phyloP scores from a whole-genome alignment of 2,888 invertebrate species.

The Furcula furcula region DNA sequence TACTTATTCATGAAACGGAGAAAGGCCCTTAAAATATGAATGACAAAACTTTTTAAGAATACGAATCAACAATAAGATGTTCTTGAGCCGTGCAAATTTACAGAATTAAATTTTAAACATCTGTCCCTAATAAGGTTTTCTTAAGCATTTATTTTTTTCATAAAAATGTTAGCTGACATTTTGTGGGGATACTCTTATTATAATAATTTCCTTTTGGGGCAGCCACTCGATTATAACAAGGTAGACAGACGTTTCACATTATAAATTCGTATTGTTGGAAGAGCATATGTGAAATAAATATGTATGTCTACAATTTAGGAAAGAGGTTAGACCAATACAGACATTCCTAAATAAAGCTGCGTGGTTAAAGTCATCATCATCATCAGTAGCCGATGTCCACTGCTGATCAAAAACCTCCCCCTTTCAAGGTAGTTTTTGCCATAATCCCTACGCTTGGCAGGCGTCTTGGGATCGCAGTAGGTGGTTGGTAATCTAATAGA shows the following conservation, averaged over 20 bases:
- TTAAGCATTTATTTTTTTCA: constrained; percentile 24
- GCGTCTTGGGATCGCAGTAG: too few species aligned
- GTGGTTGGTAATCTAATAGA: too few species aligned
- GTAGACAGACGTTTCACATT: constrained; percentile 6
- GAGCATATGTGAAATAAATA: too few species aligned
- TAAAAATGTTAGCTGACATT: constrained; percentile 29
- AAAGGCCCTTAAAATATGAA: constrained; percentile 2
- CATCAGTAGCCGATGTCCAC: too few species aligned
- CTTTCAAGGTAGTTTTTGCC: too few species aligned
- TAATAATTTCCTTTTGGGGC: constrained; percentile 27
- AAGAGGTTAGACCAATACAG: too few species aligned
- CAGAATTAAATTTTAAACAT: constrained; percentile 26
- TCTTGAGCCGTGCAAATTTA: constrained; percentile 7
- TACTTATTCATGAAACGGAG: too few species aligned
- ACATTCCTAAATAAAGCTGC: too few species aligned
- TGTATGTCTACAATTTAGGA: too few species aligned
- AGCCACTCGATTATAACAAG: constrained; percentile 28
- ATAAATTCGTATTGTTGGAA: constrained; percentile 9
- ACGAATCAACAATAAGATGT: constrained; percentile 6
- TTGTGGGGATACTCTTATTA: constrained; percentile 25
- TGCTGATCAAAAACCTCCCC: too few species aligned
- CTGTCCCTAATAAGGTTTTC: constrained; percentile 26
- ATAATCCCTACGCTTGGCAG: too few species aligned
- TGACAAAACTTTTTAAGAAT: constrained; percentile 3
- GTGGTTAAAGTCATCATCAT: too few species aligned